These are phyloP conservation scores for Sebastes itinus DNA, from an alignment of 2,797 vertebrate genomes.

Conservation along the genomic window DNA sequence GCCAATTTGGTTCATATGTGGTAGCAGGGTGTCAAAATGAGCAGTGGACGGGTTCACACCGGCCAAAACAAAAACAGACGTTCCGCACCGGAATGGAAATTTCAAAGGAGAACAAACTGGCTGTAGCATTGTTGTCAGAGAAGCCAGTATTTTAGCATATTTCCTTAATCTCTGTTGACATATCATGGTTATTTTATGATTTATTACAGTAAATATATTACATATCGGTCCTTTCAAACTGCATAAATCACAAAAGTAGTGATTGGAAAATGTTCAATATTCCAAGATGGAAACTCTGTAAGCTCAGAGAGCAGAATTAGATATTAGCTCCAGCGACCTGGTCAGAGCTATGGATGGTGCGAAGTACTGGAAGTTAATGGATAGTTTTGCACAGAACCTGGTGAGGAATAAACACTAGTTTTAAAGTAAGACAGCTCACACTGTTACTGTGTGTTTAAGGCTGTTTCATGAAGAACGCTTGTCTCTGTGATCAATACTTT, in stretches of 20 bases:
- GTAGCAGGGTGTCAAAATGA: not conserved
- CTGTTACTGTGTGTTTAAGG: not conserved
- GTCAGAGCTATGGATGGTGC: no score
- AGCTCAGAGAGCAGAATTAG: not conserved
- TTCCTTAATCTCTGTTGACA: not conserved
- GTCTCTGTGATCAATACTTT: not conserved
- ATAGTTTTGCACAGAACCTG: not conserved
- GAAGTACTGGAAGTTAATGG: no score
- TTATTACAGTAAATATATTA: not conserved
- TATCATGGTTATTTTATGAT: not conserved
- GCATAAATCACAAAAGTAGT: not conserved
- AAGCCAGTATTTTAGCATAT: not conserved
- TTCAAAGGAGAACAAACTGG: not conserved
- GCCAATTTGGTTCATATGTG: not conserved
- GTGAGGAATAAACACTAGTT: not conserved
- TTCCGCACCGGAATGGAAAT: not conserved
- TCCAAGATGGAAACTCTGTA: not conserved
- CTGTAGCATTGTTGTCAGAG: not conserved
- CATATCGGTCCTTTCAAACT: fast-evolving
- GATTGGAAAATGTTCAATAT: not conserved
- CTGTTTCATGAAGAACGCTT: not conserved
- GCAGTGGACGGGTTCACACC: not conserved
- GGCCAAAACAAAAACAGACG: not conserved
- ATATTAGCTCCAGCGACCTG: not conserved
- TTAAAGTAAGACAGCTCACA: not conserved